Conservation (phyloP, 2,797 vertebrate genomes). For the Eremophila alpestris region DNA sequence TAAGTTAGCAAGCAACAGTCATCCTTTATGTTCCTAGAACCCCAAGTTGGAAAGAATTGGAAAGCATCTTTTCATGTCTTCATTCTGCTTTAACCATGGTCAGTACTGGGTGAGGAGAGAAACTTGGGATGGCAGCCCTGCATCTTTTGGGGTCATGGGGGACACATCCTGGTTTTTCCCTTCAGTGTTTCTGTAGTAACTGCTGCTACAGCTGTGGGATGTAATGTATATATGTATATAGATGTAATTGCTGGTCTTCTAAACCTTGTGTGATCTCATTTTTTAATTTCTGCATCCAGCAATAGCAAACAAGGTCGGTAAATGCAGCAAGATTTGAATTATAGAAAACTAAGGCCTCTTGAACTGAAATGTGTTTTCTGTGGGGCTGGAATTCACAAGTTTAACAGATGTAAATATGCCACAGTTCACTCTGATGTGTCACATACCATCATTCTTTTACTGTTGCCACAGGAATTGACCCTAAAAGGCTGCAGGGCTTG, state of each 20-base stretch:
- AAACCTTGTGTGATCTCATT: neutral
- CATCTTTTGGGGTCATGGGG: neutral
- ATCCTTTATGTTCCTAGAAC: neutral
- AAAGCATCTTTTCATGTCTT: neutral
- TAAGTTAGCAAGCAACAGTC: neutral
- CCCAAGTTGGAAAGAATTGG: neutral
- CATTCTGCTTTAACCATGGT: neutral
- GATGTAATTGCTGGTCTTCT: neutral
- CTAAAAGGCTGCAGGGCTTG: neutral
- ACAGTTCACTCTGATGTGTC: conserved; percentile 1
- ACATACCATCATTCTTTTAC: conserved; percentile 6
- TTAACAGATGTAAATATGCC: neutral
- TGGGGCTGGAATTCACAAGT: neutral
- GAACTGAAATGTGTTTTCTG: neutral
- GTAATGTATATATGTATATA: neutral
- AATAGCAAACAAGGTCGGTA: neutral
- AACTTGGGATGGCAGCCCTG: neutral
- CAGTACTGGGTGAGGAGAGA: neutral
- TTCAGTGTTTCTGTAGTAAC: neutral
- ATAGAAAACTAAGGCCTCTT: neutral
- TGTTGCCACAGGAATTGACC: conserved; percentile 25
- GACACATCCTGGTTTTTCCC: neutral
- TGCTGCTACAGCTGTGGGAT: neutral
- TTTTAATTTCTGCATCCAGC: neutral
- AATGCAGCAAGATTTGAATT: neutral